Evolutionary conservation across 2,888 invertebrate genomes (phyloP), one percentile per base, ranked within the genome.

Genomic region (Pycnomerus fuliginosus): DNA sequence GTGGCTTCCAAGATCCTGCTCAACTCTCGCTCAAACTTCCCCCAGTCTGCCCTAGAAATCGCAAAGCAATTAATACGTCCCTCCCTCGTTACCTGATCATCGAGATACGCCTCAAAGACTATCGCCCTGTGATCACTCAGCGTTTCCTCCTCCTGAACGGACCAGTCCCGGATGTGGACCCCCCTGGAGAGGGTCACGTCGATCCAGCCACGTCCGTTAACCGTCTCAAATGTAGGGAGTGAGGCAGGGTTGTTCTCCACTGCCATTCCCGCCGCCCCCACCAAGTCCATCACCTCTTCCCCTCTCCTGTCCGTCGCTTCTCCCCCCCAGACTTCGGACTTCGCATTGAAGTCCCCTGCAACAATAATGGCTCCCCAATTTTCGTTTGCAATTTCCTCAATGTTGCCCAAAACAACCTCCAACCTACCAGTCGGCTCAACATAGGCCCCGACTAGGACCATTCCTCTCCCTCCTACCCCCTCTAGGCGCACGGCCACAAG

Each of bases 281-380:
- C 16, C 35, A 32, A 37, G 5, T 51, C 39, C 16, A 41, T 16
- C n/a, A 54, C 11, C 11, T 38, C 10, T 27, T 33, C 27, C 4
- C 52, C 56, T 33, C 50, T 45, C n/a, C 8, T 24, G 14, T 53
- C 55, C 2, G 31, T 45, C 3, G 13, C 17, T 0, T 25, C 10
- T 7, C 41, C 45, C 3, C 52, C 54, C 51, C 52, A 56, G 2
- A 15, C 34, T 13, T 24, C 30, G 16, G 48, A 22, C 14, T 52
- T 49, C 1, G 44, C 54, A 22, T 54, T 54, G 5, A 46, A 20
- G 23, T 54, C 55, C 3, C 51, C 52, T 5, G 35, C 47, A 2
- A 55, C 16, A 11, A 55, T 24, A 2, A 16, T 10, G 7, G 22
- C 7, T 13, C 16, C 14, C 10, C 22, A n/a, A 12, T 11, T 8